phyloP scores from a whole-genome alignment of 2,113 vertebrate genomes.

The Syngnathus scovelli region DNA sequence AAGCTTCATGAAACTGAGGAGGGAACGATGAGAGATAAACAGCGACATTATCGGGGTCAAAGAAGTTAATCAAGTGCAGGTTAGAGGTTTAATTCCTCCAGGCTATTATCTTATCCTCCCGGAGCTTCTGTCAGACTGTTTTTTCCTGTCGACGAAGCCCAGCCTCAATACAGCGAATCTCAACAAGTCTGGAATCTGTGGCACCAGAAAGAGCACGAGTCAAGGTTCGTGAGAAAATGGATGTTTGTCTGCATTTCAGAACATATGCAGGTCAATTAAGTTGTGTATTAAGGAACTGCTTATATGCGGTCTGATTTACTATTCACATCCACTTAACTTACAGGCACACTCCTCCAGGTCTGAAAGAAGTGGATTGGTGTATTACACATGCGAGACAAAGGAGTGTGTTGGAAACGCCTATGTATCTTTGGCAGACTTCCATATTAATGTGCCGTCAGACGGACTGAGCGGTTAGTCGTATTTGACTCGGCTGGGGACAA shows the following conservation, averaged over 20 bases:
- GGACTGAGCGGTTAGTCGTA: no score
- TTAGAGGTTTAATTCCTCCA: slow-evolving; percentile 14
- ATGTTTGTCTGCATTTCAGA: slow-evolving; percentile 14
- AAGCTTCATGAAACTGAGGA: neutral
- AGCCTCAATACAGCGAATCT: slow-evolving; percentile 33
- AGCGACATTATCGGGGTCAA: neutral
- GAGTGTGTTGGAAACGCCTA: no score
- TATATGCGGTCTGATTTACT: no score
- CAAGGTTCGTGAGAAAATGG: slow-evolving; percentile 57
- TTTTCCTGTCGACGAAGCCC: slow-evolving; percentile 40
- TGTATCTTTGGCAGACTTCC: no score
- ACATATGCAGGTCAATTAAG: neutral
- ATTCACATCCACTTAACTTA: no score
- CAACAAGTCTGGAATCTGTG: slow-evolving; percentile 30
- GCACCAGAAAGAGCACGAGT: slow-evolving; percentile 41
- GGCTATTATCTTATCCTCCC: slow-evolving; percentile 7
- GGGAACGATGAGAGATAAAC: neutral
- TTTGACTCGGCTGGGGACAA: no score
- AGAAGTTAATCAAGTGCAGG: slow-evolving; percentile 1
- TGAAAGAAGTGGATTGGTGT: no score
- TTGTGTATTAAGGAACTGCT: neutral
- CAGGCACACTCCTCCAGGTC: no score
- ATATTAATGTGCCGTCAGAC: no score
- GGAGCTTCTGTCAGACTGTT: slow-evolving; percentile 41
- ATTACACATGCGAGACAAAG: no score